These are phyloP conservation scores for Henricia sp. DNA, from an alignment of 53 echinoderm and acorn worm genomes.

Conservation along the genomic window DNA sequence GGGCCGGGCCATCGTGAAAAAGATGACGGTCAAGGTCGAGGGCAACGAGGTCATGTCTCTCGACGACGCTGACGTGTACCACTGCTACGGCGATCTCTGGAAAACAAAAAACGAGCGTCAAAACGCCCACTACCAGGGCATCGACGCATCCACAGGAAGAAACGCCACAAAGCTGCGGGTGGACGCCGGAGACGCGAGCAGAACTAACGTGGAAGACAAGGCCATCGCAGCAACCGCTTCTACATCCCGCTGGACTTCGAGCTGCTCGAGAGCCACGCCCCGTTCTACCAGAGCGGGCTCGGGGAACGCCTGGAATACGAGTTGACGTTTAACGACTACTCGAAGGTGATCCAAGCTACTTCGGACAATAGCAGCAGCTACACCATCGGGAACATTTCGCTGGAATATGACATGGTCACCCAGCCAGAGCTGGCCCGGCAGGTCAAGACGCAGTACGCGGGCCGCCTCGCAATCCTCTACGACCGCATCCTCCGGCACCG, in stretches of 20 bases:
- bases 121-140: constrained; percentile 4
- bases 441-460: constrained; percentile 9
- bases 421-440: constrained; percentile 7
- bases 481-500: constrained; percentile 4
- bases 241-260: constrained; percentile 44
- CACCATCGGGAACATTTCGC: not conserved
- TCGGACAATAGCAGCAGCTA: not conserved
- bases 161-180: constrained; percentile 17
- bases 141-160: constrained; percentile 6
- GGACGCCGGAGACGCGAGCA: constrained; percentile 35
- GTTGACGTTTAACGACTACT: constrained; percentile 17
- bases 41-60: constrained; percentile 18
- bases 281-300: constrained; percentile 46
- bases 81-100: no score
- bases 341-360: not conserved
- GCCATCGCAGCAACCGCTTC: constrained; percentile 44
- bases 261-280: constrained; percentile 25
- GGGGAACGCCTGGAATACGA: constrained; percentile 39
- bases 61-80: no score
- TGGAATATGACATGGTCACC: not conserved
- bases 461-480: constrained; percentile 9
- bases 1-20: constrained; percentile 45
- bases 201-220: not conserved
- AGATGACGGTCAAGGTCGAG: constrained; percentile 12
- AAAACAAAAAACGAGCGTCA: constrained; percentile 25